Evolutionary conservation across 2,888 invertebrate genomes (phyloP).

Genomic region (Sympetrum striolatum): DNA sequence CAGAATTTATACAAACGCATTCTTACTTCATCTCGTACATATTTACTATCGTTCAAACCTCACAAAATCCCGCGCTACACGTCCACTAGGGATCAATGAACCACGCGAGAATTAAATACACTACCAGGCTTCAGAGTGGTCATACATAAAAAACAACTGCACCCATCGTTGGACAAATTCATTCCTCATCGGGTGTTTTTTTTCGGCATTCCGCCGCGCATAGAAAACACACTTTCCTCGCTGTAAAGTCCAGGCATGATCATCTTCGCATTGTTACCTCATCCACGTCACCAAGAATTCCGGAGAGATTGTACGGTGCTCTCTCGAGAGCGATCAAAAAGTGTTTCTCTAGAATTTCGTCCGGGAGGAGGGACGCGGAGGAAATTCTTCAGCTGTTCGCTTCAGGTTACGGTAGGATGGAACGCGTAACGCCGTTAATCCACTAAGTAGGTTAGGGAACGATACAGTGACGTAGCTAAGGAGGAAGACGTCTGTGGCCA

Average conservation of each 20-base stretch:
- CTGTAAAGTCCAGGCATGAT: neutral
- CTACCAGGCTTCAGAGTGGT: no score
- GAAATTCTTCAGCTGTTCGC: slow-evolving; percentile 17
- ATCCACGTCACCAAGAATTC: neutral
- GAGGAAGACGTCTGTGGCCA: neutral
- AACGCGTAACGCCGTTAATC: slow-evolving; percentile 34
- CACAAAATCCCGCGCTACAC: no score
- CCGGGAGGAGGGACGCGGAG: slow-evolving; percentile 1
- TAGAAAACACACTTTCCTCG: neutral
- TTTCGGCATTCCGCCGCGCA: neutral
- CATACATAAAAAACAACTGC: no score
- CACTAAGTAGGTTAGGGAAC: slow-evolving; percentile 30
- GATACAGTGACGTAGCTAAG: neutral
- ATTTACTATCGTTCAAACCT: no score
- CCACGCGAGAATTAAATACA: no score
- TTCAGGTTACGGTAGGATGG: slow-evolving; percentile 12
- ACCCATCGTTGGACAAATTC: neutral
- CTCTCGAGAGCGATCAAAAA: neutral
- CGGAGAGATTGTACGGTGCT: neutral
- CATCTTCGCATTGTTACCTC: neutral
- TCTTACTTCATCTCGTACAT: no score
- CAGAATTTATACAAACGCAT: no score
- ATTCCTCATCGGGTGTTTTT: neutral
- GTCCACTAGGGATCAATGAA: no score
- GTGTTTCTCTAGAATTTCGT: neutral